phyloP scores from a whole-genome alignment of 2,888 invertebrate species.

The Cecidostiba fungosa region DNA sequence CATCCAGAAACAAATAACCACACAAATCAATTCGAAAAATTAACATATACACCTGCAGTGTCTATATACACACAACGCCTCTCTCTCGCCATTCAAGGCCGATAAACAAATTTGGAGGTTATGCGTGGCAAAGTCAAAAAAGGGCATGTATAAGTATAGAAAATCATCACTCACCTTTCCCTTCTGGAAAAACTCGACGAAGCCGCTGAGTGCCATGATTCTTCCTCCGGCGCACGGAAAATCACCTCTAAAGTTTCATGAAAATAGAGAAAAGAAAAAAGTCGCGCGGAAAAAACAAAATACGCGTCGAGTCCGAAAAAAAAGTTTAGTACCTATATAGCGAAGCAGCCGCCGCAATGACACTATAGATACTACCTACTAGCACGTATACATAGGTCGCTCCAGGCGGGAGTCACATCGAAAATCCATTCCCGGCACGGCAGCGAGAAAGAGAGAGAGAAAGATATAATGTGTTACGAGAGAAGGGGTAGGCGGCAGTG shows the following conservation, averaged over 20 bases:
- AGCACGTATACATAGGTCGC: background rate
- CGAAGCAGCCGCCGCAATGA: slow-evolving; percentile 10
- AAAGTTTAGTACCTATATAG: slow-evolving; percentile 20
- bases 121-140: background rate
- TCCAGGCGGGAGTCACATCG: slow-evolving; percentile 31
- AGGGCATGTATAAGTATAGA: too few species aligned
- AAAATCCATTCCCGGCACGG: slow-evolving; percentile 47
- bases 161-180: slow-evolving; percentile 83
- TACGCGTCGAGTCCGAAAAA: slow-evolving; percentile 3
- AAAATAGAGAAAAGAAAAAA: background rate
- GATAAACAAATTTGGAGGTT: slow-evolving; percentile 45
- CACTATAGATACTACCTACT: too few species aligned
- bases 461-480: background rate
- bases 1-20: background rate
- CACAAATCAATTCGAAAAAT: background rate
- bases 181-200: slow-evolving; percentile 90
- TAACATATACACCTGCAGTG: background rate
- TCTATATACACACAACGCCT: background rate
- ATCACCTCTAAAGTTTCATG: background rate
- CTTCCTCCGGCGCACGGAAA: background rate
- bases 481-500: background rate
- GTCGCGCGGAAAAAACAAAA: background rate
- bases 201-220: slow-evolving; percentile 86
- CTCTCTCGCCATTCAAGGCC: background rate
- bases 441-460: background rate